Evolutionary conservation across 2,797 vertebrate species (phyloP).

Genomic region (Tapera naevia): DNA sequence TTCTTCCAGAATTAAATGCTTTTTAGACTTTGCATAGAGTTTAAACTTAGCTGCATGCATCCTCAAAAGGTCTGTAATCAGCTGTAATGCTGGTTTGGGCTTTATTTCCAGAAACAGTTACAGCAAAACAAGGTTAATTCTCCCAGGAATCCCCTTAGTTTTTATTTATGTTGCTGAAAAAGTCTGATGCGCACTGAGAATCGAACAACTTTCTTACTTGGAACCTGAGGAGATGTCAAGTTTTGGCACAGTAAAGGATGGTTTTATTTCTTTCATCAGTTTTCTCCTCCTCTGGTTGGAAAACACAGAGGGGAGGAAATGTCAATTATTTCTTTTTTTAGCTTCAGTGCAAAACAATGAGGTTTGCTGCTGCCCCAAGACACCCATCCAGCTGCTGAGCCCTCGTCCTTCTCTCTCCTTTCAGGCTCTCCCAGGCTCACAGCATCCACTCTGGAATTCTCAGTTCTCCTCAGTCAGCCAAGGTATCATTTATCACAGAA

Average conservation of each 20-base stretch:
- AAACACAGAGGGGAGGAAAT: background rate
- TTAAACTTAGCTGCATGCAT: background rate
- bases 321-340: background rate
- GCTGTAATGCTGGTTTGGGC: background rate
- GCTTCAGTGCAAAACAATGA: background rate
- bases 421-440: background rate
- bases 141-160: background rate
- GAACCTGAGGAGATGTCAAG: background rate
- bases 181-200: background rate
- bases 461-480: background rate
- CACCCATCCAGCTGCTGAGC: background rate
- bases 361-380: background rate
- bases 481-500: conserved; percentile 5
- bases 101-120: background rate
- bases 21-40: background rate
- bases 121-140: background rate
- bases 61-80: background rate
- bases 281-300: background rate
- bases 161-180: background rate
- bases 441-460: background rate
- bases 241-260: background rate
- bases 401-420: background rate
- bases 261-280: background rate
- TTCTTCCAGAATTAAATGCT: background rate
- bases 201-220: background rate